Percentiles rank a stretch among this genome's conserved stretches.
phyloP scores from a whole-genome alignment of 2,888 invertebrate species.

The Drosophila vallismaia region DNA sequence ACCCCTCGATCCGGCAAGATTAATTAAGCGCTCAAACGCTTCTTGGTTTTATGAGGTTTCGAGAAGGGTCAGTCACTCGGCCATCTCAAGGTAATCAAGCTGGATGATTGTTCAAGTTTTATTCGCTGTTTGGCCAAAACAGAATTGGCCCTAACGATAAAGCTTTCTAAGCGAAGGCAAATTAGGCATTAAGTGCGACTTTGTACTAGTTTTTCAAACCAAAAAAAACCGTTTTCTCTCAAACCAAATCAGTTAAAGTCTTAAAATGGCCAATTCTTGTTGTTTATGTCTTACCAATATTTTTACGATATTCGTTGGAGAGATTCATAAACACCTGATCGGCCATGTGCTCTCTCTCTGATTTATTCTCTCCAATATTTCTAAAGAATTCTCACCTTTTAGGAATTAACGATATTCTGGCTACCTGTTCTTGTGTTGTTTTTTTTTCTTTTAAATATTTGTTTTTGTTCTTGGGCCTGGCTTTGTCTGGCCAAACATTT shows the following conservation, averaged over 20 bases:
- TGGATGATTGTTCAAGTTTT: constrained; percentile 49
- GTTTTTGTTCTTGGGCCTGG: constrained; percentile 43
- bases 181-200: background rate
- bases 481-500: constrained; percentile 68
- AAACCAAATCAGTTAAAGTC: too few species aligned
- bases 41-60: constrained; percentile 3
- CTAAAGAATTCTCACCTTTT: constrained; percentile 11
- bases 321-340: constrained; percentile 17
- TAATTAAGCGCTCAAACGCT: constrained; percentile 53
- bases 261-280: too few species aligned
- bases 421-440: constrained; percentile 59
- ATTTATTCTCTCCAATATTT: constrained; percentile 7
- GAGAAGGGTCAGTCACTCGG: constrained; percentile 54
- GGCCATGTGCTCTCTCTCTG: background rate
- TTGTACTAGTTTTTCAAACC: background rate
- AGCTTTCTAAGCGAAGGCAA: background rate
- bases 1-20: constrained; percentile 31
- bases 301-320: constrained; percentile 55
- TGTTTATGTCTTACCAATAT: background rate
- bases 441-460: constrained; percentile 1
- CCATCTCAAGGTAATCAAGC: constrained; percentile 66
- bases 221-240: too few species aligned
- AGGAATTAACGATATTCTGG: constrained; percentile 55
- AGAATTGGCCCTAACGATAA: constrained; percentile 61
- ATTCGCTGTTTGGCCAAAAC: constrained; percentile 35